These are phyloP conservation scores for Epizoanthus illoricatus DNA, from an alignment of 92 coral and sea anemone genomes.

Conservation along the genomic window DNA sequence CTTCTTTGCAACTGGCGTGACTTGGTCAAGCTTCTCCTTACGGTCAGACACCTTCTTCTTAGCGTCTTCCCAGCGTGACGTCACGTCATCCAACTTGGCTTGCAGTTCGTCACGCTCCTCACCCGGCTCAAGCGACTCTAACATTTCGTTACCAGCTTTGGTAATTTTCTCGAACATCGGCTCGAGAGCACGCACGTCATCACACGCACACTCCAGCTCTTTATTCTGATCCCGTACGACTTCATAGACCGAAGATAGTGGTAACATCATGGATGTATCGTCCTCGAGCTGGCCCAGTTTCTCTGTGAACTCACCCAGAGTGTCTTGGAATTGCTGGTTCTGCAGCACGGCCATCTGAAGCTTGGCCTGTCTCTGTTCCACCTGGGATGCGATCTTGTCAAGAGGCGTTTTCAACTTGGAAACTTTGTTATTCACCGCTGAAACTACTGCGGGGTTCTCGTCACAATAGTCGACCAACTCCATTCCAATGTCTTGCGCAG, in stretches of 20 bases:
- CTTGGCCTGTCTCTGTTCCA: constrained; percentile 78
- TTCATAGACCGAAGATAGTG: constrained; percentile 82
- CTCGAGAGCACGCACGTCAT: constrained; percentile 85
- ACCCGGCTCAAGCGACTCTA: constrained; percentile 79
- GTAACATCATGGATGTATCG: constrained; percentile 59
- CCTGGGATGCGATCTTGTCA: constrained; percentile 68
- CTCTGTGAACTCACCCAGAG: constrained; percentile 77
- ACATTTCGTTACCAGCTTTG: constrained; percentile 67
- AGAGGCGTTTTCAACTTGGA: constrained; percentile 65
- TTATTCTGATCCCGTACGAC: constrained; percentile 79
- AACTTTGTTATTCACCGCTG: constrained; percentile 76
- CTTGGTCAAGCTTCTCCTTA: constrained; percentile 71
- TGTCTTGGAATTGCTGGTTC: constrained; percentile 86
- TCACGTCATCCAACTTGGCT: constrained; percentile 74
- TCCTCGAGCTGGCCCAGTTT: constrained; percentile 81
- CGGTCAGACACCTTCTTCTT: constrained; percentile 66
- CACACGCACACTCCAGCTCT: constrained; percentile 66
- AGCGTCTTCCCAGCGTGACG: constrained; percentile 74
- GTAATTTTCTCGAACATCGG: constrained; percentile 81
- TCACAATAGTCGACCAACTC: constrained; percentile 78
- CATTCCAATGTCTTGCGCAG: constrained; percentile 78
- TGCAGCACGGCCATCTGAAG: constrained; percentile 81
- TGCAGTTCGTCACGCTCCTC: constrained; percentile 71
- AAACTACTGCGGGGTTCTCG: constrained; percentile 61
- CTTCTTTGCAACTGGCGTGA: constrained; percentile 74